A percentile compares a stretch with the other conserved stretches of the same genome.
Conservation (phyloP, 2,888 invertebrate genomes). For the Melangyna quadrimaculata region DNA sequence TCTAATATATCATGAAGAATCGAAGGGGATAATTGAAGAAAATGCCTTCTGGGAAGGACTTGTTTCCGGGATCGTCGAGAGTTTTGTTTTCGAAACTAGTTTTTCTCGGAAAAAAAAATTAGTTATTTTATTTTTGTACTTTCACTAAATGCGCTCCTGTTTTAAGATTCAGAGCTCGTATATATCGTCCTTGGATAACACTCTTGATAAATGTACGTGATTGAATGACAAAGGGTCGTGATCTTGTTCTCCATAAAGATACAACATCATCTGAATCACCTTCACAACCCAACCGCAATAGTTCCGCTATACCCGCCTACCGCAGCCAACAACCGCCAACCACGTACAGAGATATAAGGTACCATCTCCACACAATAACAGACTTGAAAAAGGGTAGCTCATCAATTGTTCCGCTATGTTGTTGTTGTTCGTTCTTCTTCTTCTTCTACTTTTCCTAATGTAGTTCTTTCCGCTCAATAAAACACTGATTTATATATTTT, state of each 20-base stretch:
- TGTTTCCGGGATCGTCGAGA: too few species aligned
- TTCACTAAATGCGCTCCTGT: neutral
- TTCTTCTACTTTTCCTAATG: conserved; percentile 28
- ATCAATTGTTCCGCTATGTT: conserved; percentile 43
- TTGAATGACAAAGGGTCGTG: conserved; percentile 68
- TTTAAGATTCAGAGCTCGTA: neutral
- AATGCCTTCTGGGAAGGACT: too few species aligned
- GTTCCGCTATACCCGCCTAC: rapidly evolving
- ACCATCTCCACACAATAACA: conserved; percentile 14
- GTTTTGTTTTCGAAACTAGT: too few species aligned
- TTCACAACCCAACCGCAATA: neutral
- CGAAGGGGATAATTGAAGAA: too few species aligned
- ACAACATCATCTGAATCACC: conserved; percentile 28
- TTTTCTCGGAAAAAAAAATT: too few species aligned
- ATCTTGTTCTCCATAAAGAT: conserved; percentile 61
- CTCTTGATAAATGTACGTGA: conserved; percentile 59
- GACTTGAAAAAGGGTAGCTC: conserved; percentile 52
- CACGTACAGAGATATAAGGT: neutral
- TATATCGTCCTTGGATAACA: conserved; percentile 61
- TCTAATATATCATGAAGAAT: too few species aligned
- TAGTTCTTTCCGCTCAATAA: conserved; percentile 70
- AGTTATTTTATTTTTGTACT: neutral
- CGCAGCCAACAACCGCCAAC: neutral
- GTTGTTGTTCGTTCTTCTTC: conserved; percentile 6
- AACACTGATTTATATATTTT: conserved; percentile 61